A percentile compares a stretch with the other conserved stretches of the same genome.
Evolutionary conservation across 1,140 invertebrate species (phyloP).

Genomic region (Drosophila baimaii): DNA sequence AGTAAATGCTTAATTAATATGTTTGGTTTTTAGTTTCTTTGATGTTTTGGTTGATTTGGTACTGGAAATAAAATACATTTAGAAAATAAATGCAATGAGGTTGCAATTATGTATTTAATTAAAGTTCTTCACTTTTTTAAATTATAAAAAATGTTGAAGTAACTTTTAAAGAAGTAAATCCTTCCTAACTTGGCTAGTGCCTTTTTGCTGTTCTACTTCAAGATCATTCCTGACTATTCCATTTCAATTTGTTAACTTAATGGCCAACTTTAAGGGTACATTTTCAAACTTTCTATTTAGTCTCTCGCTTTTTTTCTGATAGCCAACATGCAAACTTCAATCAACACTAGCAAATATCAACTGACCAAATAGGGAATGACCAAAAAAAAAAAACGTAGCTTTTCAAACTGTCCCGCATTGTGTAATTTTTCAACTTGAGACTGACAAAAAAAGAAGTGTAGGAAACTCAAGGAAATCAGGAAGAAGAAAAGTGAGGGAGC

Average conservation of each 20-base stretch:
- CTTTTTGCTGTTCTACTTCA: not conserved
- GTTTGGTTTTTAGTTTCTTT: not conserved
- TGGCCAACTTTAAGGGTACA: slow-evolving; percentile 2
- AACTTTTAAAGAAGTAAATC: no score
- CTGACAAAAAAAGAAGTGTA: slow-evolving; percentile 41
- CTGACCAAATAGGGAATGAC: slow-evolving; percentile 16
- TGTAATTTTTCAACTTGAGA: slow-evolving; percentile 79
- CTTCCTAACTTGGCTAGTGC: no score
- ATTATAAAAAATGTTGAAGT: no score
- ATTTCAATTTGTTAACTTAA: slow-evolving; percentile 19
- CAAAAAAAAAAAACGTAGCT: slow-evolving; percentile 66
- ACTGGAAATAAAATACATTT: not conserved
- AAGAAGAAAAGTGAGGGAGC: slow-evolving; percentile 13
- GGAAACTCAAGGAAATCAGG: slow-evolving; percentile 27
- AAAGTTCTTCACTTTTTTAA: no score
- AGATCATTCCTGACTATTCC: not conserved
- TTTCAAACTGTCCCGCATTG: slow-evolving; percentile 77
- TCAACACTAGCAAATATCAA: slow-evolving; percentile 74
- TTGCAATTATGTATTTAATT: no score
- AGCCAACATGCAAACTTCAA: slow-evolving; percentile 76
- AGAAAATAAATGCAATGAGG: no score
- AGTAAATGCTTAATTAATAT: not conserved
- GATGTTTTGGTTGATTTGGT: not conserved
- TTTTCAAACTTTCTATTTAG: slow-evolving; percentile 16
- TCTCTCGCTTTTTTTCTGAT: slow-evolving; percentile 23